Evolutionary conservation across 92 coral and sea anemone species (phyloP).

Genomic region (Palythoa heliodiscus): DNA sequence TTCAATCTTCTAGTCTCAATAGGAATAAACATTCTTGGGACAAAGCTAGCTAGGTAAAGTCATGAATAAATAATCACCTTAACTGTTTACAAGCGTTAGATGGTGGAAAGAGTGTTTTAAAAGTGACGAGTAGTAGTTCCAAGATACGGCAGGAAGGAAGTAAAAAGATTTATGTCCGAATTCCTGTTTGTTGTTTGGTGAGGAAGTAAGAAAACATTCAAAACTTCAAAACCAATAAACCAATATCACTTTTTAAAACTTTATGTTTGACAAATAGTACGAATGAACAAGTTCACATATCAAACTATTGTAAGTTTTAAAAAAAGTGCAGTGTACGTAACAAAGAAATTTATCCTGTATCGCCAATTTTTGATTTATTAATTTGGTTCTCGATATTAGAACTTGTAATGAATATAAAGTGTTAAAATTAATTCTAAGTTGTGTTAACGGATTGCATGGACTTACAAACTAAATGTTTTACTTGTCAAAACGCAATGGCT

Average conservation of each 20-base stretch:
- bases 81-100: not conserved
- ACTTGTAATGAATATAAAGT: not conserved
- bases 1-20: not conserved
- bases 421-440: conserved; percentile 4
- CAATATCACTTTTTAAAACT: too few relatives aligned
- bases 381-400: not conserved
- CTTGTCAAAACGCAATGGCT: not conserved
- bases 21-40: not conserved
- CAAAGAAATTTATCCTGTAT: too few relatives aligned
- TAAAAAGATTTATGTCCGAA: not conserved
- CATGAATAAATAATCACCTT: conserved; percentile 8
- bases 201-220: too few relatives aligned
- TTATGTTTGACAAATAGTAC: too few relatives aligned
- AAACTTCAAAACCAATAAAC: too few relatives aligned
- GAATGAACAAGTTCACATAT: too few relatives aligned
- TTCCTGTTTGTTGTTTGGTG: too few relatives aligned
- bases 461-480: not conserved
- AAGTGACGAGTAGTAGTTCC: not conserved
- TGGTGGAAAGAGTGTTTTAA: not conserved
- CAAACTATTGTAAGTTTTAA: too few relatives aligned
- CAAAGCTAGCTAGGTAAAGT: not conserved
- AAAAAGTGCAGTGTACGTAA: too few relatives aligned
- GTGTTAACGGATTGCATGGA: not conserved
- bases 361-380: not conserved
- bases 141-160: not conserved